Conservation (phyloP, 2,113 vertebrate species). For the Alethe castanea region DNA sequence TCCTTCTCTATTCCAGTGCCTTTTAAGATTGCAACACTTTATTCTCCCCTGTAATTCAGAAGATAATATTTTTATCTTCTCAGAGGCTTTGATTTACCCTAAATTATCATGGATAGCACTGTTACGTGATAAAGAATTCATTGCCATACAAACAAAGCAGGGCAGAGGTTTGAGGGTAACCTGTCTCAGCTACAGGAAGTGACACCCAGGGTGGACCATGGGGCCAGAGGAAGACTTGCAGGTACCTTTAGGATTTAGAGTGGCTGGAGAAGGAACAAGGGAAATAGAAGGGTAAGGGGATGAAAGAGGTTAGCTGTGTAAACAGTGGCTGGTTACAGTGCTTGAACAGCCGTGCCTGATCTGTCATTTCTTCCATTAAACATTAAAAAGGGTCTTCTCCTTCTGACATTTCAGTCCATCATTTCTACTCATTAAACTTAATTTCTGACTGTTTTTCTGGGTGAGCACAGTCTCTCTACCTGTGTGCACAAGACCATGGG, state of each 20-base stretch:
- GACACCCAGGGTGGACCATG: not conserved
- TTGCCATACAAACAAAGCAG: no score
- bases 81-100: not conserved
- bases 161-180: not conserved
- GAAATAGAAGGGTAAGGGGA: not conserved
- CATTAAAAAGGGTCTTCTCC: not conserved
- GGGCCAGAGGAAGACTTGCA: not conserved
- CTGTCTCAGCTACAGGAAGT: not conserved
- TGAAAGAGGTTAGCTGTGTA: fast-evolving
- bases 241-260: not conserved
- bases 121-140: not conserved
- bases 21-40: not conserved
- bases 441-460: not conserved
- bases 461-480: not conserved
- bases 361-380: not conserved
- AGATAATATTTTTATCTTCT: not conserved
- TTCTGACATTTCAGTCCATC: not conserved
- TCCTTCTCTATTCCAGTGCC: not conserved
- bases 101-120: not conserved
- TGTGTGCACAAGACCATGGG: not conserved
- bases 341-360: not conserved
- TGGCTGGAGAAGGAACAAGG: not conserved
- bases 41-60: not conserved
- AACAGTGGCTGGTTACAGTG: fast-evolving
- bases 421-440: not conserved